These are phyloP conservation scores for Drosophila mayaguana DNA, from an alignment of 2,888 invertebrate genomes.

Conservation along the genomic window DNA sequence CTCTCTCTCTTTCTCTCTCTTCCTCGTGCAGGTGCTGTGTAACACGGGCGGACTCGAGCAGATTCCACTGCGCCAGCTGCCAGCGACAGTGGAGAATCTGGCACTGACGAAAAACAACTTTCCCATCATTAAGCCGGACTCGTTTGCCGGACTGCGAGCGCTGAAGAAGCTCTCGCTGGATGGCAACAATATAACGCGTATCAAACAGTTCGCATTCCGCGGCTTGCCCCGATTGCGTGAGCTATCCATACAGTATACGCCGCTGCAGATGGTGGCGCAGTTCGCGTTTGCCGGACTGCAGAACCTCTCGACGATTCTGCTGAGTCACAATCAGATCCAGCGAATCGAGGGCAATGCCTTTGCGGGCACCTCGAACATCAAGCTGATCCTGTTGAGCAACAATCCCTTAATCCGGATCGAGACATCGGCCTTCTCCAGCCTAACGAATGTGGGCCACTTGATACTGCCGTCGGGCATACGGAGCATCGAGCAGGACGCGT, in stretches of 20 bases:
- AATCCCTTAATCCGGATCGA: slow-evolving; percentile 94
- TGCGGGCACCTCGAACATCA: slow-evolving; percentile 93
- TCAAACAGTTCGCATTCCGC: slow-evolving; percentile 94
- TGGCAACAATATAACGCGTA: slow-evolving; percentile 93
- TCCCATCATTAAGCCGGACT: slow-evolving; percentile 92
- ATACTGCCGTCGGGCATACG: slow-evolving; percentile 93
- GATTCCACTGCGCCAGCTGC: slow-evolving; percentile 91
- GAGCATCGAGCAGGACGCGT: slow-evolving; percentile 91
- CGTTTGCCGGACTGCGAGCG: slow-evolving; percentile 92
- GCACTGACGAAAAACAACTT: slow-evolving; percentile 94
- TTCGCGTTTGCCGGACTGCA: slow-evolving; percentile 94
- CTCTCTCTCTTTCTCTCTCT: neutral
- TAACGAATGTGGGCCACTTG: slow-evolving; percentile 93
- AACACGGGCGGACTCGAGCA: slow-evolving; percentile 93
- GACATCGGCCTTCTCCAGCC: slow-evolving; percentile 92
- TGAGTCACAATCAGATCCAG: slow-evolving; percentile 90
- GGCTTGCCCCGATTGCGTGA: slow-evolving; percentile 92
- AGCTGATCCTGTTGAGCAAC: slow-evolving; percentile 92
- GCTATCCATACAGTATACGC: slow-evolving; percentile 94
- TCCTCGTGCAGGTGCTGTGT: slow-evolving; percentile 91
- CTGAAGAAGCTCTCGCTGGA: slow-evolving; percentile 93
- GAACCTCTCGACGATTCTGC: slow-evolving; percentile 90
- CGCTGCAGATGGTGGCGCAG: slow-evolving; percentile 91
- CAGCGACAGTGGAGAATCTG: slow-evolving; percentile 92
- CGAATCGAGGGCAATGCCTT: slow-evolving; percentile 92